These are phyloP conservation scores for Euclidia mi DNA, from an alignment of 2,888 invertebrate species.

Conservation along the genomic window DNA sequence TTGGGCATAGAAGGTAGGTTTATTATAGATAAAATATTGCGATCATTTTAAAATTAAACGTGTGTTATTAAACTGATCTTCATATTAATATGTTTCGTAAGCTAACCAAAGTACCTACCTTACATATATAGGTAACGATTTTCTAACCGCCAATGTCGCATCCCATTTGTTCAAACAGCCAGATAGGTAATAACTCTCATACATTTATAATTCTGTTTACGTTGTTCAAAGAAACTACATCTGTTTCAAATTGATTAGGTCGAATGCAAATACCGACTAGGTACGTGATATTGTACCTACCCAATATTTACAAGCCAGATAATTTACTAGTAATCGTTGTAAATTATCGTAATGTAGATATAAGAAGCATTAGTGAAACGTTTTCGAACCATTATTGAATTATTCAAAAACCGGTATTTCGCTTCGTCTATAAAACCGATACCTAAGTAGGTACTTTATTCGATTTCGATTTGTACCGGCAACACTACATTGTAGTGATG, in stretches of 20 bases:
- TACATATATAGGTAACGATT: constrained; percentile 12
- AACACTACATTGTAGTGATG: constrained; percentile 8
- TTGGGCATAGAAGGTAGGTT: too few relatives aligned
- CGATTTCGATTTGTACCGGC: constrained; percentile 1
- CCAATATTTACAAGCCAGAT: constrained; percentile 9
- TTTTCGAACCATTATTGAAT: not conserved
- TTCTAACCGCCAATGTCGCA: constrained; percentile 40
- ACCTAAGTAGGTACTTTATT: not conserved
- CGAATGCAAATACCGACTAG: constrained; percentile 30
- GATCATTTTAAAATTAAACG: not conserved
- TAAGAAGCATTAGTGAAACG: constrained; percentile 1
- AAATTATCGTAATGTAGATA: not conserved
- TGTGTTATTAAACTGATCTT: constrained; percentile 1
- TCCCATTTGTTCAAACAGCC: constrained; percentile 52
- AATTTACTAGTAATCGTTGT: constrained; percentile 9
- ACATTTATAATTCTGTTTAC: constrained; percentile 53
- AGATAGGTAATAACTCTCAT: constrained; percentile 37
- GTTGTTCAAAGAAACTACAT: constrained; percentile 46
- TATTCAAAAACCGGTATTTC: constrained; percentile 1
- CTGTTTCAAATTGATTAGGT: constrained; percentile 56
- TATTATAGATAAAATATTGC: not conserved
- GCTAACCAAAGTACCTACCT: constrained; percentile 24
- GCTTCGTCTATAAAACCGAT: constrained; percentile 20
- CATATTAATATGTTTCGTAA: constrained; percentile 19
- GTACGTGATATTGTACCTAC: constrained; percentile 21